These are phyloP conservation scores for Drosophila formosana DNA, from an alignment of 2,888 invertebrate genomes.

Conservation along the genomic window DNA sequence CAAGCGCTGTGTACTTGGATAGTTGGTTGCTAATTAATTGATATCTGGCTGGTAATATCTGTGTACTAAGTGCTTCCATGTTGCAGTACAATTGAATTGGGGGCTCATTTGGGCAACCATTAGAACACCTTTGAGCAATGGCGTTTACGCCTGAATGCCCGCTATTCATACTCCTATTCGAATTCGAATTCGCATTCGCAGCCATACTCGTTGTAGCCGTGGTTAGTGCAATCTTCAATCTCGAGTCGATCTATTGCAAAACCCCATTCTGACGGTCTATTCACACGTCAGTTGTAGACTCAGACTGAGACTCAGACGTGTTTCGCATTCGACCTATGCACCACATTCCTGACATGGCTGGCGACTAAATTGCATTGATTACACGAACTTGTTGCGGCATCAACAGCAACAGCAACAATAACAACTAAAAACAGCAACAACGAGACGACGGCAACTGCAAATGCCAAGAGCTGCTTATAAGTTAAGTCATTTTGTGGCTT, in stretches of 20 bases:
- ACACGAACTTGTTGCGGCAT: constrained; percentile 71
- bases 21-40: constrained; percentile 28
- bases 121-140: constrained; percentile 74
- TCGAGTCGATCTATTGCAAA: constrained; percentile 58
- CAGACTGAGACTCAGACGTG: constrained; percentile 30
- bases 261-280: constrained; percentile 47
- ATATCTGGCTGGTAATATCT: constrained; percentile 44
- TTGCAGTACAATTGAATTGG: constrained; percentile 25
- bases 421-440: constrained; percentile 14
- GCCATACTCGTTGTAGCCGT: constrained; percentile 12
- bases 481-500: constrained; percentile 74
- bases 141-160: constrained; percentile 64
- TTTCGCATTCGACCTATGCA: constrained; percentile 67
- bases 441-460: constrained; percentile 44
- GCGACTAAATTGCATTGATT: constrained; percentile 74
- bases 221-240: constrained; percentile 70
- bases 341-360: constrained; percentile 72
- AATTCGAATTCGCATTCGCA: neutral
- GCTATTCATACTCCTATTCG: neutral
- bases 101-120: constrained; percentile 69
- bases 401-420: constrained; percentile 32
- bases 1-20: neutral
- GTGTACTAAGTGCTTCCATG: constrained; percentile 12
- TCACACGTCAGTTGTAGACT: constrained; percentile 40
- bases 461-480: constrained; percentile 72